These are phyloP conservation scores for Enteromius viviparus DNA, from an alignment of 2,797 vertebrate species.

Conservation along the genomic window DNA sequence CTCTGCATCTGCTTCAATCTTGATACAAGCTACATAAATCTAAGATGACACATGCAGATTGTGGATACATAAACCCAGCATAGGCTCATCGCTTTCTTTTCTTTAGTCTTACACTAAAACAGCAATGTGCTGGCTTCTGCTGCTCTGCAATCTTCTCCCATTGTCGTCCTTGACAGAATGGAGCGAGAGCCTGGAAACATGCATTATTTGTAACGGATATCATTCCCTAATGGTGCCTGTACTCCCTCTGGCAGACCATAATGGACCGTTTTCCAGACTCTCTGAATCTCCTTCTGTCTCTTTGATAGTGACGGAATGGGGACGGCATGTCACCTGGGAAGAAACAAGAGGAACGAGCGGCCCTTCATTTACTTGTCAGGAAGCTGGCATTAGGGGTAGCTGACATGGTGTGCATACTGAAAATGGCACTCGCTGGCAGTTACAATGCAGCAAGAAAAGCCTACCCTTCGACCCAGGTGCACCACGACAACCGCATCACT, in stretches of 20 bases:
- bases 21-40: not conserved
- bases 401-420: slow-evolving; percentile 69
- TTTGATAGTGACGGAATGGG: slow-evolving; percentile 83
- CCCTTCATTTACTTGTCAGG: slow-evolving; percentile 78
- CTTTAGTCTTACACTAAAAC: slow-evolving; percentile 15
- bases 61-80: not conserved
- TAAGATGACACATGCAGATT: slow-evolving; percentile 6
- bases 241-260: slow-evolving; percentile 76
- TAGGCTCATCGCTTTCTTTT: not conserved
- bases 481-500: slow-evolving; percentile 45
- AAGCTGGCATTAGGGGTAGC: slow-evolving; percentile 68
- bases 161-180: slow-evolving; percentile 67
- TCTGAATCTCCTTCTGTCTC: slow-evolving; percentile 71
- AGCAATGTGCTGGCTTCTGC: slow-evolving; percentile 57
- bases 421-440: slow-evolving; percentile 65
- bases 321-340: slow-evolving; percentile 79
- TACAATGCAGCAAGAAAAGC: slow-evolving; percentile 63
- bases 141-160: slow-evolving; percentile 50
- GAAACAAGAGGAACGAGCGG: slow-evolving; percentile 74
- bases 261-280: slow-evolving; percentile 80
- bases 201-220: slow-evolving; percentile 83
- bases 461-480: slow-evolving; percentile 60
- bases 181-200: slow-evolving; percentile 74
- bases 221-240: slow-evolving; percentile 77
- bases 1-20: not conserved